phyloP scores from a whole-genome alignment of 2,797 vertebrate genomes.

The Pipistrellus pygmaeus region DNA sequence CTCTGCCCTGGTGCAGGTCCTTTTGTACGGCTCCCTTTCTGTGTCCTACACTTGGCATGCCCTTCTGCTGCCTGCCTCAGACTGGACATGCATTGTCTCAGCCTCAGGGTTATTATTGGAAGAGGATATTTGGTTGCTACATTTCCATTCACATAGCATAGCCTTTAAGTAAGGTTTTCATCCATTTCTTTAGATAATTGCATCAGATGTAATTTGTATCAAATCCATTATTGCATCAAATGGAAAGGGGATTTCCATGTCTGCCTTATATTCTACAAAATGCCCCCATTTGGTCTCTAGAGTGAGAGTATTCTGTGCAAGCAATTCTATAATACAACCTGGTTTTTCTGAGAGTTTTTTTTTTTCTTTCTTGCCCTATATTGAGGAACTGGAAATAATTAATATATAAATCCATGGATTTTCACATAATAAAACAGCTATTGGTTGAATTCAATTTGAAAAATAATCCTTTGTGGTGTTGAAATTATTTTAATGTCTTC shows the following conservation, averaged over 20 bases:
- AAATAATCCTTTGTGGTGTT: not conserved
- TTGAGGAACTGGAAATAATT: constrained; percentile 11
- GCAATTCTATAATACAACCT: not conserved
- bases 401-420: not conserved
- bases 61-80: not conserved
- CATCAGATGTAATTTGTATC: not conserved
- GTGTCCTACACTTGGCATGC: fast-evolving
- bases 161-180: constrained; percentile 46
- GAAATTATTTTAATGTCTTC: constrained; percentile 30
- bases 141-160: not conserved
- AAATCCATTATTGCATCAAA: not conserved
- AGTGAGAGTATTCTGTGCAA: not conserved
- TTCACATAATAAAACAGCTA: constrained; percentile 28
- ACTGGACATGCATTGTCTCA: not conserved
- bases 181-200: constrained; percentile 52
- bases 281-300: not conserved
- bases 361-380: constrained; percentile 37
- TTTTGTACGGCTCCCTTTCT: not conserved
- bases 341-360: constrained; percentile 29
- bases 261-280: not conserved
- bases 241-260: not conserved
- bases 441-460: constrained; percentile 23
- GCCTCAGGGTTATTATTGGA: not conserved
- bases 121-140: constrained; percentile 5
- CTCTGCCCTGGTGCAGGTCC: not conserved